Percentiles rank a stretch among this genome's conserved stretches.
Evolutionary conservation across 2,113 vertebrate species (phyloP).

Genomic region (Pseudorectes ferrugineus): DNA sequence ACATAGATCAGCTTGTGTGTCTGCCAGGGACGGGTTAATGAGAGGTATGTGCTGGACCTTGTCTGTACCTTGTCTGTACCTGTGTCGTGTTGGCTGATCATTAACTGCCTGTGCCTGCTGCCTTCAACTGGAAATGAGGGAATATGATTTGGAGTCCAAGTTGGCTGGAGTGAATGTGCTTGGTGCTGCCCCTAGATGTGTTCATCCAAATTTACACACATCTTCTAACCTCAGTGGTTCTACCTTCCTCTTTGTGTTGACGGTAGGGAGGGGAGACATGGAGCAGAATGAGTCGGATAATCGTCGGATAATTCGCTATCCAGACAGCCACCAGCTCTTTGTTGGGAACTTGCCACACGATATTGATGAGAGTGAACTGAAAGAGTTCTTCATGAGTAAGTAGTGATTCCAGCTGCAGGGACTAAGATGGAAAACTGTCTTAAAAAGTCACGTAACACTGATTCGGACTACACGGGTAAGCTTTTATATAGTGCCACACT

Average conservation of each 20-base stretch:
- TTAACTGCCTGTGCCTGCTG: not conserved
- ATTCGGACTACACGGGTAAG: rapidly evolving
- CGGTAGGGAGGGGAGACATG: constrained; percentile 79
- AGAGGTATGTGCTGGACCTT: not conserved
- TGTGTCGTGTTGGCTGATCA: not conserved
- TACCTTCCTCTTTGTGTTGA: not conserved
- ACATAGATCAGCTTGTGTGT: not conserved
- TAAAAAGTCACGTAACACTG: rapidly evolving
- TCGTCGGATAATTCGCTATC: constrained; percentile 87
- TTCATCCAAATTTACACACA: rapidly evolving
- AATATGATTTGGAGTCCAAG: not conserved
- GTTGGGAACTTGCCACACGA: constrained; percentile 94
- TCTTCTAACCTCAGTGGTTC: not conserved
- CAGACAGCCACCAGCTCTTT: constrained; percentile 95
- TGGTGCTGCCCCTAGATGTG: not conserved
- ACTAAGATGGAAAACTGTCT: not conserved
- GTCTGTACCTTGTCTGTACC: not conserved
- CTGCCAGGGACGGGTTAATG: not conserved
- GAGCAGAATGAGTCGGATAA: constrained; percentile 88
- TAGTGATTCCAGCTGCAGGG: not conserved
- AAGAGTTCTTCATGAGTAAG: constrained; percentile 96
- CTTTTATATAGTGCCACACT: rapidly evolving
- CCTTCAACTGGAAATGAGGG: not conserved
- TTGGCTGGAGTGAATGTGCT: not conserved
- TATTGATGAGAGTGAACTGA: constrained; percentile 91